Conservation (phyloP, 2,113 vertebrate genomes). For the Abramis brama region DNA sequence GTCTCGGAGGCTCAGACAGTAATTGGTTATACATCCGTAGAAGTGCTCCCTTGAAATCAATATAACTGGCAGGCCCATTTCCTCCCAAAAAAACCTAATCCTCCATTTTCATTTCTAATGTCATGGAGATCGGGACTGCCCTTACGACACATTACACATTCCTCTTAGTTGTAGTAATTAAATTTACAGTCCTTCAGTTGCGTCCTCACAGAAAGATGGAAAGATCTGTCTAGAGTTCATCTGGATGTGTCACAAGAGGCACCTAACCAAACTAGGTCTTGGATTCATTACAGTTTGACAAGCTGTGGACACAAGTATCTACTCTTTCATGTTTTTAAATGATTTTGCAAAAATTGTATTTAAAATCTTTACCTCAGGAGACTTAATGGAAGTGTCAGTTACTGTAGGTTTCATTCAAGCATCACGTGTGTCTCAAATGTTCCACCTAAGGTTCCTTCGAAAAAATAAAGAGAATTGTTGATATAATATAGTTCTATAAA, state of each 20-base stretch:
- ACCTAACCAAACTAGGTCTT: conserved; percentile 10
- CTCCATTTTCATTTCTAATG: conserved; percentile 69
- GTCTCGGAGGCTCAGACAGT: conserved; percentile 63
- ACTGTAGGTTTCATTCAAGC: not conserved
- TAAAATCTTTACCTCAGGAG: not conserved
- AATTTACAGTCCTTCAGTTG: conserved; percentile 68
- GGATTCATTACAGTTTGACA: conserved; percentile 22
- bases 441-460: not conserved
- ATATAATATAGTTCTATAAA: not conserved
- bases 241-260: conserved; percentile 29
- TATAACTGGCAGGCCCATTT: conserved; percentile 67
- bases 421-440: not conserved
- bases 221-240: conserved; percentile 59
- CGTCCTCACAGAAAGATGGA: conserved; percentile 49
- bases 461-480: not conserved
- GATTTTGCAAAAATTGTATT: not conserved
- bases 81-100: conserved; percentile 66
- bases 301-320: not conserved
- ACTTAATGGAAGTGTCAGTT: not conserved
- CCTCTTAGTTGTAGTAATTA: conserved; percentile 66
- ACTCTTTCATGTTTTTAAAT: conserved; percentile 2
- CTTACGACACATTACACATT: conserved; percentile 60
- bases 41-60: conserved; percentile 73
- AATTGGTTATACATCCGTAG: conserved; percentile 72
- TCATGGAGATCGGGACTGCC: conserved; percentile 59